Evolutionary conservation across 2,888 invertebrate genomes (phyloP).

Genomic region (Chrysolina haemoptera): DNA sequence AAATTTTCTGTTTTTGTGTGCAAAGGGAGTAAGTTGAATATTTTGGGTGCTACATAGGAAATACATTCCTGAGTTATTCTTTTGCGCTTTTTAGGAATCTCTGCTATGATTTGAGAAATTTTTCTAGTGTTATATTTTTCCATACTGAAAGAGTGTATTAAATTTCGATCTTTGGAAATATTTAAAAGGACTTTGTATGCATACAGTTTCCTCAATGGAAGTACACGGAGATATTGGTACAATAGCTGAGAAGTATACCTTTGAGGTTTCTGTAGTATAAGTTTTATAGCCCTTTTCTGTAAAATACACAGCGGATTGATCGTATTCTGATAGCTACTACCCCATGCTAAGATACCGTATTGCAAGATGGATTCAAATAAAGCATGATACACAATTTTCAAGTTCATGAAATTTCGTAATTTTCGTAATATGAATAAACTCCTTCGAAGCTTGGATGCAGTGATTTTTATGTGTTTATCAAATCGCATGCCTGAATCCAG

Average conservation of each 20-base stretch:
- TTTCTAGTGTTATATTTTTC: slow-evolving; percentile 4
- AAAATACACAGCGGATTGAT: no score
- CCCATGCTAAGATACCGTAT: not conserved
- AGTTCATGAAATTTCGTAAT: not conserved
- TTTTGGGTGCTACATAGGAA: slow-evolving; percentile 16
- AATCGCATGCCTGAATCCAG: not conserved
- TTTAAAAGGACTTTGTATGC: slow-evolving; percentile 7
- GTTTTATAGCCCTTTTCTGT: slow-evolving; percentile 11
- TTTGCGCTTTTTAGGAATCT: slow-evolving; percentile 19
- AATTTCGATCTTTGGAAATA: slow-evolving; percentile 17
- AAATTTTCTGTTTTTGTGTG: slow-evolving; percentile 8
- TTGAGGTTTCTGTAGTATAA: slow-evolving; percentile 15
- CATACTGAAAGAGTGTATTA: not conserved
- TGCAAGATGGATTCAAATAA: slow-evolving; percentile 16
- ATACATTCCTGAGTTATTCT: slow-evolving; percentile 11
- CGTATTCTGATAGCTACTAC: no score
- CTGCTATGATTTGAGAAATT: slow-evolving; percentile 7
- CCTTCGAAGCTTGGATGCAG: slow-evolving; percentile 5
- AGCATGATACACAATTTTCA: slow-evolving; percentile 15
- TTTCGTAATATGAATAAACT: no score
- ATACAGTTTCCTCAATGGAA: not conserved
- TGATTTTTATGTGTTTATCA: no score
- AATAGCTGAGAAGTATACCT: not conserved
- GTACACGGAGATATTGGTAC: slow-evolving; percentile 8
- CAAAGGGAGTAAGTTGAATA: slow-evolving; percentile 14